Evolutionary conservation across 2,888 invertebrate species (phyloP).

Genomic region (Stenolophus ochropezus): DNA sequence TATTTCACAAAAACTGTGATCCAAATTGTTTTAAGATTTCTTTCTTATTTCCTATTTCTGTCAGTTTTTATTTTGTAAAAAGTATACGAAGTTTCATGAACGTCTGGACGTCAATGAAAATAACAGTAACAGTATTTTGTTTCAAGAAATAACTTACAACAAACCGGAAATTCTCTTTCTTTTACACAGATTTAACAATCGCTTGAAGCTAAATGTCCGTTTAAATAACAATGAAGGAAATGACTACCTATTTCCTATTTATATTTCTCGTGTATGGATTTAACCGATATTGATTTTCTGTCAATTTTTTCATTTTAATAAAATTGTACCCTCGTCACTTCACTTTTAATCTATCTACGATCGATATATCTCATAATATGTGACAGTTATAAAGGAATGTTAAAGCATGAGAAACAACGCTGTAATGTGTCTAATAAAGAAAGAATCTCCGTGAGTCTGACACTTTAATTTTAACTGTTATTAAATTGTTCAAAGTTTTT

Average conservation of each 20-base stretch:
- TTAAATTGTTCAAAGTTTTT: neutral
- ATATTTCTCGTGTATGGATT: constrained; percentile 14
- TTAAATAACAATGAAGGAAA: constrained; percentile 20
- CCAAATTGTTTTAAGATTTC: neutral
- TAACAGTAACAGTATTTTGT: too few species aligned
- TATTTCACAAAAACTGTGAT: too few species aligned
- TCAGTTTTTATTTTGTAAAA: neutral
- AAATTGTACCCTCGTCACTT: constrained; percentile 44
- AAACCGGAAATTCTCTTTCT: too few species aligned
- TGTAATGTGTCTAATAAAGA: neutral
- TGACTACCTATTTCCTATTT: neutral
- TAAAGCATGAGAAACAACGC: constrained; percentile 15
- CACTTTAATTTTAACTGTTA: constrained; percentile 1
- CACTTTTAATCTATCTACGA: constrained; percentile 23
- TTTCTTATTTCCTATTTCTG: neutral
- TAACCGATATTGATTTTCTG: constrained; percentile 43
- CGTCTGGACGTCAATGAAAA: neutral
- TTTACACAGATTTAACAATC: neutral
- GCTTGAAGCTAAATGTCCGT: neutral
- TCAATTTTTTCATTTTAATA: constrained; percentile 36
- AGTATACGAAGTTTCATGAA: neutral
- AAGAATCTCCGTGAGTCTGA: neutral
- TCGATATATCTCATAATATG: constrained; percentile 26
- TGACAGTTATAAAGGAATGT: constrained; percentile 13
- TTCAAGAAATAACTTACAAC: too few species aligned